These are phyloP conservation scores for Sardina pilchardus DNA, from an alignment of 2,113 vertebrate species.

Conservation along the genomic window DNA sequence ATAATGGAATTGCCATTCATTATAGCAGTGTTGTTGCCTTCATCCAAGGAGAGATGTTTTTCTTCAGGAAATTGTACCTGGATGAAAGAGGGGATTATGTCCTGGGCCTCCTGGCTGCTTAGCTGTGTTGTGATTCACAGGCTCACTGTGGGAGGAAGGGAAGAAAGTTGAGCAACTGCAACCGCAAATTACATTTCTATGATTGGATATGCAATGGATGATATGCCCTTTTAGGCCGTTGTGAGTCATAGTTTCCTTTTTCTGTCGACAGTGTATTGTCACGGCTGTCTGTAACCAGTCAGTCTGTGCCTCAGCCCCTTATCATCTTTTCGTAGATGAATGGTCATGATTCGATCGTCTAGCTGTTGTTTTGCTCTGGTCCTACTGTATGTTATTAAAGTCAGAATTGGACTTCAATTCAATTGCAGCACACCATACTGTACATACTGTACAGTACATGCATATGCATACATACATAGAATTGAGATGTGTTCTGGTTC, in stretches of 20 bases:
- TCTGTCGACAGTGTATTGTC: background rate
- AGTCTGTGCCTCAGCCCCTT: background rate
- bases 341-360: background rate
- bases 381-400: background rate
- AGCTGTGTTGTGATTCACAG: background rate
- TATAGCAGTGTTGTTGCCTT: background rate
- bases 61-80: background rate
- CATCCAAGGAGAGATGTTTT: background rate
- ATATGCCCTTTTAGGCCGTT: background rate
- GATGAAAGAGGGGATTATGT: background rate
- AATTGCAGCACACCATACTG: background rate
- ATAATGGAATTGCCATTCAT: background rate
- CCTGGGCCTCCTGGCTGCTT: background rate
- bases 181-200: background rate
- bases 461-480: too few relatives aligned
- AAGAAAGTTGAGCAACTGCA: background rate
- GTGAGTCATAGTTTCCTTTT: background rate
- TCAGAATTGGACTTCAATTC: background rate
- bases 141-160: background rate
- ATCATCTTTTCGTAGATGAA: background rate
- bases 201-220: background rate
- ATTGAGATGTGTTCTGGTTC: background rate
- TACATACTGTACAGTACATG: too few relatives aligned
- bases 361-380: background rate
- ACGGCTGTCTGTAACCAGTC: background rate